Evolutionary conservation across 2,797 vertebrate species (phyloP).

Genomic region (Chloroceryle amazona): DNA sequence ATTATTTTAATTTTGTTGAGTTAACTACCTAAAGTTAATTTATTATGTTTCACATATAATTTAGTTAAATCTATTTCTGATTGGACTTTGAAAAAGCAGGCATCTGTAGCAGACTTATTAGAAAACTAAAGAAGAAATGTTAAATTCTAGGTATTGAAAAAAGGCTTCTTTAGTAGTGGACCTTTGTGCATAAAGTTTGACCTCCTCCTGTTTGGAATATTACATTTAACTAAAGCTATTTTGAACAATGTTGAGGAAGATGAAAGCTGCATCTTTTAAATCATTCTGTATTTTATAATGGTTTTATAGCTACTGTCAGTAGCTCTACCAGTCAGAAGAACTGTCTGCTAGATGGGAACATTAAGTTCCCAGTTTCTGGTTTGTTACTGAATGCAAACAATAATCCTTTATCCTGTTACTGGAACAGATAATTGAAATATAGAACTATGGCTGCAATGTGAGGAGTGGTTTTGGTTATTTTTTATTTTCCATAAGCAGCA

Average conservation of each 20-base stretch:
- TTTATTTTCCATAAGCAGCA: background rate
- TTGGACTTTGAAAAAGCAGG: background rate
- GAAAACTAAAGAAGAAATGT: background rate
- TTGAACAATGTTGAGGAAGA: background rate
- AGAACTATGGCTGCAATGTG: background rate
- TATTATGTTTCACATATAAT: background rate
- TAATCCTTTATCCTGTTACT: background rate
- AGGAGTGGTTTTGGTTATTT: background rate
- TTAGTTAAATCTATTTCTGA: background rate
- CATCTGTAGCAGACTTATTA: background rate
- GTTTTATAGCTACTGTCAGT: background rate
- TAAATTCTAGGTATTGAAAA: background rate
- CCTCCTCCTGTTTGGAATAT: background rate
- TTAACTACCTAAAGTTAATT: background rate
- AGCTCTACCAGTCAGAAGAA: conserved; percentile 13
- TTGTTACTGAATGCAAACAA: background rate
- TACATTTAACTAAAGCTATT: background rate
- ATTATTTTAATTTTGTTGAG: background rate
- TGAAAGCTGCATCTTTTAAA: background rate
- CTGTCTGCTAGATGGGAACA: background rate
- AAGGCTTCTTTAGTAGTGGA: background rate
- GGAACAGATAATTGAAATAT: conserved; percentile 22
- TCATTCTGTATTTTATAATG: background rate
- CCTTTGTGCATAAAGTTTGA: background rate
- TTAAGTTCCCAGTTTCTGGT: conserved; percentile 24